These are phyloP conservation scores for Choloepus hoffmanni DNA, from an alignment of 2,113 vertebrate genomes.

Conservation along the genomic window DNA sequence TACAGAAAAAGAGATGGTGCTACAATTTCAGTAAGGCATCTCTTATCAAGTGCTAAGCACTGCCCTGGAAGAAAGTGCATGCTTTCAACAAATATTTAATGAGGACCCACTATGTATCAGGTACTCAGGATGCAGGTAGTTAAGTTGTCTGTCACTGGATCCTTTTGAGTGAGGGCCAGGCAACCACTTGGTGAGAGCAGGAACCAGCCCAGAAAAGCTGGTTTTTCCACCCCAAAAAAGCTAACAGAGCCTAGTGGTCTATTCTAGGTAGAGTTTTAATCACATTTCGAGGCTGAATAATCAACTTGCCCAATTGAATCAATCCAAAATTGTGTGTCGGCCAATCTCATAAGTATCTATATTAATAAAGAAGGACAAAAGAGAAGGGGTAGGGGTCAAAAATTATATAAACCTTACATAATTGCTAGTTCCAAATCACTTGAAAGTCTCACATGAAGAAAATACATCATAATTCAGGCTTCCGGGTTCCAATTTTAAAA, in stretches of 20 bases:
- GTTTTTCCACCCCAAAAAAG: neutral
- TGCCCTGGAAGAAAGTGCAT: neutral
- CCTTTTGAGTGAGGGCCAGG: neutral
- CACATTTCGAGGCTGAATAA: conserved; percentile 41
- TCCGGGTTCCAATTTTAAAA: conserved; percentile 69
- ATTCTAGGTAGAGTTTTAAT: neutral
- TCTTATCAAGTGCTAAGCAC: neutral
- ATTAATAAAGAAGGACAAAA: conserved; percentile 60
- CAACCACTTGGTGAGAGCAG: neutral
- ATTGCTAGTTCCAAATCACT: conserved; percentile 64
- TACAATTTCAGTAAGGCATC: neutral
- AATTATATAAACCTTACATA: conserved; percentile 62
- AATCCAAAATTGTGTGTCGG: conserved; percentile 30
- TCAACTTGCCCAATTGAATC: conserved; percentile 22
- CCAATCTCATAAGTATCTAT: conserved; percentile 34
- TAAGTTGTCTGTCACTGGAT: neutral
- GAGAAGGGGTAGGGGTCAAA: conserved; percentile 7
- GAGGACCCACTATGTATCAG: neutral
- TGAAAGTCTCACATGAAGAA: conserved; percentile 70
- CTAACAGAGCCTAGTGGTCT: neutral
- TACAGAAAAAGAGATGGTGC: neutral
- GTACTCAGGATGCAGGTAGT: neutral
- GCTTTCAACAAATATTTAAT: neutral
- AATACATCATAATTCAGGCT: conserved; percentile 73
- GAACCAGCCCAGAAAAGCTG: neutral